Conservation (phyloP, 2,888 invertebrate species). For the Drosophila robusta region DNA sequence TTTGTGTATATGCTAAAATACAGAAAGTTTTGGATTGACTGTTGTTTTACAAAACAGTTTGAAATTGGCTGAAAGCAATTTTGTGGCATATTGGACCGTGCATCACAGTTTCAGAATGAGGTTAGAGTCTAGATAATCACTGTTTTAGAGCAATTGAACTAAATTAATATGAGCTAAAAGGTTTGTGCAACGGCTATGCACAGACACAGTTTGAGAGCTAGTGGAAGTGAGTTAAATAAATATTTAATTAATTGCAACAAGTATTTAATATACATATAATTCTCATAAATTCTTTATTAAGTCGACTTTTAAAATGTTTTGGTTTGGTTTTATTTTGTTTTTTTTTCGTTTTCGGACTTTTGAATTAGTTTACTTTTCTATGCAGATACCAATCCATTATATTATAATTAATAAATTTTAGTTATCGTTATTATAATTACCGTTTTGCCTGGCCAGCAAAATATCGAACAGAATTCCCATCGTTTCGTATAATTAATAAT, state of each 20-base stretch:
- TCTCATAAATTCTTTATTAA: conserved; percentile 83
- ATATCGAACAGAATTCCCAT: conserved; percentile 38
- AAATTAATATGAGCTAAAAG: neutral
- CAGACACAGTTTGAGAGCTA: conserved; percentile 1
- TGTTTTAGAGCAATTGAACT: neutral
- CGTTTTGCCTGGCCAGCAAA: conserved; percentile 32
- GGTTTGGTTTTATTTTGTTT: conserved; percentile 44
- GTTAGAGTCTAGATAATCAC: neutral
- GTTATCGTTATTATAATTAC: conserved; percentile 55
- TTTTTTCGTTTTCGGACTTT: conserved; percentile 47
- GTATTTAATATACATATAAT: conserved; percentile 75
- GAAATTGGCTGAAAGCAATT: too few species aligned
- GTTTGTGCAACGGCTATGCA: conserved; percentile 6
- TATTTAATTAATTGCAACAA: conserved; percentile 7
- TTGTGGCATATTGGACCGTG: too few species aligned
- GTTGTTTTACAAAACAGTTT: neutral
- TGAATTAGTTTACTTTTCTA: conserved; percentile 75
- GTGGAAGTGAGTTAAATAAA: neutral
- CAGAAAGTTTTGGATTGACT: neutral
- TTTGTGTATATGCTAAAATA: conserved; percentile 4
- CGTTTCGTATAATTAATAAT: conserved; percentile 53
- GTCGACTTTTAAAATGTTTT: conserved; percentile 82
- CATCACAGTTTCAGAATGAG: neutral
- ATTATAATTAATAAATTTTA: conserved; percentile 64
- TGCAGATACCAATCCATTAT: conserved; percentile 71